Conservation (phyloP, 2,797 vertebrate genomes). For the Poecilia velifera region DNA sequence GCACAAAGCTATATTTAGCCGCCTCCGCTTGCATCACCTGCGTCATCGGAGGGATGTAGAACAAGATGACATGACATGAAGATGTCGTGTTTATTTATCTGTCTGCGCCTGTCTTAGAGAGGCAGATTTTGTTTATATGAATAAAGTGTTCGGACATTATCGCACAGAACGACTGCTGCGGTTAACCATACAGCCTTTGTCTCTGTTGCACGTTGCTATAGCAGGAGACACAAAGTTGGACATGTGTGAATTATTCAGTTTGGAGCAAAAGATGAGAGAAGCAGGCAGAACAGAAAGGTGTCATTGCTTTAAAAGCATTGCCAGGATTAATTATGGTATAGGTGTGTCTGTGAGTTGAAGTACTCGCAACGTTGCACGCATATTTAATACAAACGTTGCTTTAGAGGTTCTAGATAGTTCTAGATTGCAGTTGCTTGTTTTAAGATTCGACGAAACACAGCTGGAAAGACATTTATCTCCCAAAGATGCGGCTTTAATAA, state of each 20-base stretch:
- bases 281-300: conserved; percentile 2
- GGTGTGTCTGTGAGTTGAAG: neutral
- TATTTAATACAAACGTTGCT: neutral
- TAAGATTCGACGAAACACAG: neutral
- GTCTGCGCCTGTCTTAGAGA: conserved; percentile 28
- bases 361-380: neutral
- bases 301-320: neutral
- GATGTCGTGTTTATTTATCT: conserved; percentile 44
- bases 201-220: neutral
- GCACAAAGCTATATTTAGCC: conserved; percentile 64
- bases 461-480: neutral
- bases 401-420: neutral
- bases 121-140: conserved; percentile 10
- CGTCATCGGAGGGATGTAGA: conserved; percentile 58
- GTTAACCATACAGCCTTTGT: neutral
- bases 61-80: conserved; percentile 63
- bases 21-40: conserved; percentile 40
- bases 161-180: neutral
- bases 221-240: conserved; percentile 2
- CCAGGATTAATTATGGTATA: neutral
- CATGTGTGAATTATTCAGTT: neutral
- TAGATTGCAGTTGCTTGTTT: neutral
- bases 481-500: neutral
- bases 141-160: conserved; percentile 5
- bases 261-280: conserved; percentile 21